Evolutionary conservation across 2,888 invertebrate species (phyloP).

Genomic region (Drosophila affinis): DNA sequence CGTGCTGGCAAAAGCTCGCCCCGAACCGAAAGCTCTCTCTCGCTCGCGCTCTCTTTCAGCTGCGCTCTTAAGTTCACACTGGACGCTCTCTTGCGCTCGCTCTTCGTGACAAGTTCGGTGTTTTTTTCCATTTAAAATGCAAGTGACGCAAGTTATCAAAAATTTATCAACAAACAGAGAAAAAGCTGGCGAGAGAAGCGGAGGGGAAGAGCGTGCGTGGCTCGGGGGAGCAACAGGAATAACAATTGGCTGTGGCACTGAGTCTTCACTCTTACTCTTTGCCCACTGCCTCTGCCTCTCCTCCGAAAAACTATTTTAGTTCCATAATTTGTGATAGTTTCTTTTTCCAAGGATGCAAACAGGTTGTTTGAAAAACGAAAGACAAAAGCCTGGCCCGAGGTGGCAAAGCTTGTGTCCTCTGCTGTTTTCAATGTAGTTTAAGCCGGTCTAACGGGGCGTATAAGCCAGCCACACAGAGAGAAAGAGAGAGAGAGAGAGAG

Average conservation of each 20-base stretch:
- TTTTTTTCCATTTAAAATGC: constrained; percentile 63
- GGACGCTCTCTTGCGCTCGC: constrained; percentile 27
- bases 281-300: too few relatives aligned
- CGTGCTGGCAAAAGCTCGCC: constrained; percentile 35
- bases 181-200: not conserved
- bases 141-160: constrained; percentile 79
- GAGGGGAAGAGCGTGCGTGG: not conserved
- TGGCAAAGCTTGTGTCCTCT: not conserved
- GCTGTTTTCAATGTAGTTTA: constrained; percentile 48
- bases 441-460: constrained; percentile 27
- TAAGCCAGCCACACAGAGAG: not conserved
- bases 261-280: not conserved
- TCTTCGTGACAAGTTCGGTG: constrained; percentile 11
- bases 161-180: constrained; percentile 59
- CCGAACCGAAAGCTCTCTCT: constrained; percentile 19
- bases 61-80: constrained; percentile 18
- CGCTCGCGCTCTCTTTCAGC: not conserved
- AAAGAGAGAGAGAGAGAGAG: not conserved
- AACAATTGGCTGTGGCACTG: constrained; percentile 51
- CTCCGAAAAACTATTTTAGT: constrained; percentile 28
- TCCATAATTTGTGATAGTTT: constrained; percentile 19
- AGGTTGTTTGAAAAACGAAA: constrained; percentile 39
- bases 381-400: constrained; percentile 13
- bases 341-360: constrained; percentile 36
- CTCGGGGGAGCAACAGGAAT: constrained; percentile 42